Evolutionary conservation across 2,797 vertebrate genomes (phyloP), one percentile per base, ranked within the genome.

Genomic region (Aplochiton taeniatus): DNA sequence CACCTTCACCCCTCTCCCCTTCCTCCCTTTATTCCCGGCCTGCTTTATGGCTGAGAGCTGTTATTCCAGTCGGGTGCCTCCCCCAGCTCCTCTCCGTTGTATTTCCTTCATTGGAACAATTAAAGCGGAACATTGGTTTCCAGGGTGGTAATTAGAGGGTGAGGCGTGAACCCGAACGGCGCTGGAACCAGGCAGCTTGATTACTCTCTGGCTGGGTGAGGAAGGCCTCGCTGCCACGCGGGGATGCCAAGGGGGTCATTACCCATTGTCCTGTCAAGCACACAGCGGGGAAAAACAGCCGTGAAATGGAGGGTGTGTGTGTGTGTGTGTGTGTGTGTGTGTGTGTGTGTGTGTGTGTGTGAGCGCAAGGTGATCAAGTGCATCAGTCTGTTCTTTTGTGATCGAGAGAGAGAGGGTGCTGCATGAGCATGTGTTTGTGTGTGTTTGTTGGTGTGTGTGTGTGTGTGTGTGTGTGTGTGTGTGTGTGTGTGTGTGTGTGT

Each of bases 101-200:
- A 90, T 90, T 92, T 92, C 90, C 91, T 91, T 91, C 89, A 91
- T 91, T 87, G 86, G 89, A 89, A 90, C 89, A 91, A 92, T 92
- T 92, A 91, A 92, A 91, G 91, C 83, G 88, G 89, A 91, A 91
- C 90, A 91, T 90, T 90, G 90, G 86, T 91, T 91, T 90, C 88
- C 79, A 82, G 89, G 89, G 80, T 89, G 85, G 90, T 92, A 91
- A 92, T 92, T 91, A 91, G 86, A 87, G 83, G 89, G 89, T 90
- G 91, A 91, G 88, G 88, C 88, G 87, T 89, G 88, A 92, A 92
- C 88, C 87, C 85, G 85, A 89, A 88, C 85, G 76, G 79, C 83
- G 85, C 85, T 82, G 87, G 90, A 85, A 91, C 87, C 89, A 87
- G 91, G 91, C 90, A 90, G 90, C 89, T 91, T 90, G 91, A 92